These are phyloP conservation scores for Ctenopoma multispine DNA, from an alignment of 2,797 vertebrate species.

Conservation along the genomic window DNA sequence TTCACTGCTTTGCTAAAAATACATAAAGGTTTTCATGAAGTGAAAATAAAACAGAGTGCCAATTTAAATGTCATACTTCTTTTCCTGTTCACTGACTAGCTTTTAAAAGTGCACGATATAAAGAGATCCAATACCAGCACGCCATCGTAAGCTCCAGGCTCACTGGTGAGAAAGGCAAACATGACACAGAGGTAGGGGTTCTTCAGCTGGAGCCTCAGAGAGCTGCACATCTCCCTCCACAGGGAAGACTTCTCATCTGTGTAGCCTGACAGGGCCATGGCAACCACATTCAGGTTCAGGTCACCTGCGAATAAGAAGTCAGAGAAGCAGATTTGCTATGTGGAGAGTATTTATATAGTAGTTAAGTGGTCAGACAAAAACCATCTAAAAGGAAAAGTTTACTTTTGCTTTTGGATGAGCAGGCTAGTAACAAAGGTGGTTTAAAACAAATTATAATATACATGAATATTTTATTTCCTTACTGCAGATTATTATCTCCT, in stretches of 20 bases:
- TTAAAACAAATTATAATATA: background rate
- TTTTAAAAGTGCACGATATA: background rate
- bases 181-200: slow-evolving; percentile 96
- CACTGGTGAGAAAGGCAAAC: slow-evolving; percentile 98
- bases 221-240: slow-evolving; percentile 99
- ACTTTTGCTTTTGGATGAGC: no score
- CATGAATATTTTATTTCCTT: background rate
- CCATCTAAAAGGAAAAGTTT: no score
- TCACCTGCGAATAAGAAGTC: slow-evolving; percentile 84
- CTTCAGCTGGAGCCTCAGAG: slow-evolving; percentile 92
- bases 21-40: slow-evolving; percentile 4
- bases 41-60: slow-evolving; percentile 18
- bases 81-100: background rate
- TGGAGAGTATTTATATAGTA: background rate
- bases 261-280: slow-evolving; percentile 98
- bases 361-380: background rate
- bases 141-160: slow-evolving; percentile 93
- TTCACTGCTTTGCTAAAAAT: slow-evolving; percentile 6
- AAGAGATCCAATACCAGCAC: slow-evolving; percentile 87
- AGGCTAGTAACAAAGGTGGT: no score
- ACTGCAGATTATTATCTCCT: background rate
- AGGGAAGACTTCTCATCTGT: slow-evolving; percentile 97
- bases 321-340: slow-evolving; percentile 1
- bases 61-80: background rate
- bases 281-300: slow-evolving; percentile 97